Conservation (phyloP, 2,113 vertebrate species). For the Toxotes chatareus region DNA sequence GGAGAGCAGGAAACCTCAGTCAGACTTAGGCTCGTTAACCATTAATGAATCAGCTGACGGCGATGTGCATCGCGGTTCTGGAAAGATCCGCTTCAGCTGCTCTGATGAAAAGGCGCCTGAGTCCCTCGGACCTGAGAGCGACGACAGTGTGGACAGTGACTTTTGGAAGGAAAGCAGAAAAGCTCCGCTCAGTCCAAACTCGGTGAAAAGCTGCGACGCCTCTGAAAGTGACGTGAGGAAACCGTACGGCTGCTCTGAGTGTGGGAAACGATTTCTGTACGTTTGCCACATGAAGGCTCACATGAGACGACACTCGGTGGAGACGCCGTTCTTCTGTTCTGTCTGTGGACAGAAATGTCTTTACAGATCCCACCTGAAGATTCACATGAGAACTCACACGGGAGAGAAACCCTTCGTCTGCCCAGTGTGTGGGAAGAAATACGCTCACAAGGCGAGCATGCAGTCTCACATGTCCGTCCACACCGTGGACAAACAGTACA, state of each 20-base stretch:
- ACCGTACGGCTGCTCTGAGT: neutral
- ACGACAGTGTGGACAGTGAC: slow-evolving; percentile 3
- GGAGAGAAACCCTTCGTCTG: slow-evolving; percentile 17
- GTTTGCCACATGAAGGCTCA: neutral
- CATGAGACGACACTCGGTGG: neutral
- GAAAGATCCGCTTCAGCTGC: rapidly evolving
- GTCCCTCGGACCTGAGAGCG: neutral
- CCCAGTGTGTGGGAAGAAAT: slow-evolving; percentile 11
- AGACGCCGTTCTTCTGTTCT: neutral
- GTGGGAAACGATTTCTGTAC: neutral
- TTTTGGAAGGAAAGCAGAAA: slow-evolving; percentile 25
- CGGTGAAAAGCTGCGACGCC: neutral
- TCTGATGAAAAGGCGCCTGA: neutral
- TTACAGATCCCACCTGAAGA: slow-evolving; percentile 8
- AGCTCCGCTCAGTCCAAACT: neutral
- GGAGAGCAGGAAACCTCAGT: neutral
- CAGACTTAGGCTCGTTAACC: neutral
- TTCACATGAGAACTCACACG: slow-evolving; percentile 22
- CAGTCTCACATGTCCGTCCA: slow-evolving; percentile 23
- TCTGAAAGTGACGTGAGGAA: neutral
- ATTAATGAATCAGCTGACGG: neutral
- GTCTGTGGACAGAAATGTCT: neutral
- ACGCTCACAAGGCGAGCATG: slow-evolving; percentile 32
- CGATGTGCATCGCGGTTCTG: neutral
- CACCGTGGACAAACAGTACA: slow-evolving; percentile 9